phyloP scores from a whole-genome alignment of 1,140 invertebrate species.

The Branchinecta lindahli region DNA sequence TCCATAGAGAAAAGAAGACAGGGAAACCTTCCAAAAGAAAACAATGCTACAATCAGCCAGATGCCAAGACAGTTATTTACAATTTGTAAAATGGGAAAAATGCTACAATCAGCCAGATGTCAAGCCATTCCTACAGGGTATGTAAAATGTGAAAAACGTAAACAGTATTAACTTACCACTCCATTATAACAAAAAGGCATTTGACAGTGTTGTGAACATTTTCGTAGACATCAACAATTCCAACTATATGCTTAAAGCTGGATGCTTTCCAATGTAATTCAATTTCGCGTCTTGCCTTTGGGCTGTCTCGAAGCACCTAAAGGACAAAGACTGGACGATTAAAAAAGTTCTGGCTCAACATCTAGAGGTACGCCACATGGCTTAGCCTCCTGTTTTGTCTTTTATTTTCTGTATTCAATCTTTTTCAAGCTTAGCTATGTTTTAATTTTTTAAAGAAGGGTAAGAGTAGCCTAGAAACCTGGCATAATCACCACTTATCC shows the following conservation, averaged over 20 bases:
- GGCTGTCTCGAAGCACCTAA: slow-evolving; percentile 73
- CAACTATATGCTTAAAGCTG: slow-evolving; percentile 80
- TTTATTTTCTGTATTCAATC: not conserved
- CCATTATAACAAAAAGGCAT: slow-evolving; percentile 91
- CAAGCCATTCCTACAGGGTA: too few species aligned
- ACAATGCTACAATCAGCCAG: too few species aligned
- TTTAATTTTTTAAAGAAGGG: slow-evolving; percentile 16
- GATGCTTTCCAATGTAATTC: slow-evolving; percentile 87
- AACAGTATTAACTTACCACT: slow-evolving; percentile 77
- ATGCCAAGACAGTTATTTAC: too few species aligned
- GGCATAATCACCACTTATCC: too few species aligned
- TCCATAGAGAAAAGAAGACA: too few species aligned
- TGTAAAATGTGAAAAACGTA: too few species aligned
- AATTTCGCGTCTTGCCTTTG: slow-evolving; percentile 83
- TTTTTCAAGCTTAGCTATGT: not conserved
- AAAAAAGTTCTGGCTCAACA: not conserved
- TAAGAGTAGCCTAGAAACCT: too few species aligned
- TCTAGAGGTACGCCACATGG: slow-evolving; percentile 11
- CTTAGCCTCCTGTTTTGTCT: not conserved
- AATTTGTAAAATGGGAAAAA: too few species aligned
- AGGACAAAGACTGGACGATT: slow-evolving; percentile 26
- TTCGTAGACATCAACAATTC: slow-evolving; percentile 88
- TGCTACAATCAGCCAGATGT: too few species aligned
- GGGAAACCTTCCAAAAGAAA: too few species aligned
- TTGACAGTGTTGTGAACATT: slow-evolving; percentile 76